Base-by-base conservation (phyloP, 2,888 invertebrate species). In the Eupithecia centaureata region DNA sequence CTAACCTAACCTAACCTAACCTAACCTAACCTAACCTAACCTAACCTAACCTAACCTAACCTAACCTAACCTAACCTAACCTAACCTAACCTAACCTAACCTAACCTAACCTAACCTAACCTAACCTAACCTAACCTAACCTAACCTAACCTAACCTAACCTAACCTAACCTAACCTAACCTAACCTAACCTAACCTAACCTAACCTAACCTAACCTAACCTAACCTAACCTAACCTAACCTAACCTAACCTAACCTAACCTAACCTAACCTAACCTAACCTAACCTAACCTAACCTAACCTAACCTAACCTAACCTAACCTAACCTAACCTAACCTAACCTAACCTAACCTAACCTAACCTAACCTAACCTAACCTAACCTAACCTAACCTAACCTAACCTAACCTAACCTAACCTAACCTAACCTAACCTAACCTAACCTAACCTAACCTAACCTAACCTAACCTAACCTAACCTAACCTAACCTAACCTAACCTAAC, bases 401-500 rank as follows among this genome's bases (percentile, higher is more conserved):
- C 63, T 63, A 63, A 63, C 63, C 63, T 57, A 63, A 63, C 62
- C 62, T 63, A 63, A 63, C 62, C 54, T 18, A 54, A 18, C 8
- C 18, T 54, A 28, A 27, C 8, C 18, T 18, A 28, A 18, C 54
- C 42, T 42, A 42, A 42, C 42, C 42, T 42, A 42, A 42, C 42
- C 42, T 42, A 42, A 42, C 51, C 51, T 22, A 51, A 51, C 51
- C 51, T 51, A 51, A 51, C 51, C 51, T 51, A 51, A 51, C 51
- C 51, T 51, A 51, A 51, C 51, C 51, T 61, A 61, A 61, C 61
- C 52, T 52, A 61, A 61, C 61, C 52, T 51, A 61, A 61, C 61
- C 61, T 52, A 61, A 61, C 32, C 61, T 47, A 63, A 63, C 63
- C 63, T 63, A 57, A 63, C 63, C 73, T 70, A 73, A 73, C 73